Evolutionary conservation across 2,888 invertebrate genomes (phyloP), one percentile per base, ranked within the genome.

Genomic region (Stramonita haemastoma): DNA sequence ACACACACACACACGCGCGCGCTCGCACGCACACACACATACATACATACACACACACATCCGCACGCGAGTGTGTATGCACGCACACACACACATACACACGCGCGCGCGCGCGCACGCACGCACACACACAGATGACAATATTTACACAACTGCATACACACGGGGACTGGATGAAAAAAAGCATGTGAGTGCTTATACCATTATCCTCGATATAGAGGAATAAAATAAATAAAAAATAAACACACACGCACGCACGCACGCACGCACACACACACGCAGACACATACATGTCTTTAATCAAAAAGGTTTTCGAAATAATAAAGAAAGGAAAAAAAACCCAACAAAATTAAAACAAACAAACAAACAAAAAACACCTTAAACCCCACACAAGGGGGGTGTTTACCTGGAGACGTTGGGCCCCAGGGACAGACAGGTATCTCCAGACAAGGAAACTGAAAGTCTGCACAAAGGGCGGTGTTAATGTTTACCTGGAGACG

Each of bases 21-120:
- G 60, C 60, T 15, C 60, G 17, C 79, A 81, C 79, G 36, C 34
- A 81, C 79, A 36, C 36, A 81, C 81, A 34, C 81, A 81, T 36
- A 34, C 81, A 81, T 36, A 81, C 36, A 81, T 36, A 81, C 81
- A 81, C 81, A 36, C 81, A 81, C 81, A 81, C 81, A 81, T 36
- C 34, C 81, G 36, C 81, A 81, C 70, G 57, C 60, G 60, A 4
- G 60, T 22, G 60, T 15, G 60, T 15, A 15, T 22, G 60, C 60
- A 22, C 15, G 60, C 77, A 81, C 36, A 22, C 81, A 81, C 81
- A 81, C 81, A 46, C 81, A 81, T 46, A 46, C 81, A 81, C 81
- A 81, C 81, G 36, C 81, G 36, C 22, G 22, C 22, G 22, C 77
- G 22, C 15, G 29, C 4, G 26, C 11, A 73, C 29, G n/a, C 26